phyloP scores from a whole-genome alignment of 2,888 invertebrate genomes.

The Patella ulyssiponensis region DNA sequence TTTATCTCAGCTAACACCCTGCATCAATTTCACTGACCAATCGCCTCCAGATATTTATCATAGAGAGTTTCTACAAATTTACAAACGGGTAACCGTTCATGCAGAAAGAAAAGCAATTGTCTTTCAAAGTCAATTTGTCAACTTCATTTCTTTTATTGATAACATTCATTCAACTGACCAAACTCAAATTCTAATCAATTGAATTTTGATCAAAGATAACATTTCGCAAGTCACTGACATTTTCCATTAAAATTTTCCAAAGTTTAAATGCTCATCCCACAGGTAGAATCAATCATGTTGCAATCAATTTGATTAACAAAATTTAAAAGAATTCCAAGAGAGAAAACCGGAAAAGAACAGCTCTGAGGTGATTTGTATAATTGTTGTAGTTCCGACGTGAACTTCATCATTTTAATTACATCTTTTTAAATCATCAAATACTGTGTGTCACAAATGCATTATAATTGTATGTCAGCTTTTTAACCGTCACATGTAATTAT shows the following conservation, averaged over 20 bases:
- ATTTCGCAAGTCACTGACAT: constrained; percentile 1
- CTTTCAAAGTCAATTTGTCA: constrained; percentile 7
- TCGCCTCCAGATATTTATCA: constrained; percentile 1
- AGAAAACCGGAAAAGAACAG: no score
- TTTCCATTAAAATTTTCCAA: not conserved
- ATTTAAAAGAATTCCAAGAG: no score
- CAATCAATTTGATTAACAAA: not conserved
- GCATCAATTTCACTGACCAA: not conserved
- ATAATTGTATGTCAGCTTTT: no score
- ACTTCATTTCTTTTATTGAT: constrained; percentile 2
- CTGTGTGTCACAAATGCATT: no score
- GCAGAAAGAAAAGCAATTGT: constrained; percentile 8
- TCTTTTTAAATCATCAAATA: no score
- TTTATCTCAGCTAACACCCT: not conserved
- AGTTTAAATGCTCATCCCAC: not conserved
- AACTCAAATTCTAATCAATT: not conserved
- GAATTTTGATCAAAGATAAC: constrained; percentile 4
- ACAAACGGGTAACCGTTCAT: not conserved
- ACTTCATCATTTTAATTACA: no score
- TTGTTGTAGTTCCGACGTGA: no score
- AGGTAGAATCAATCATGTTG: not conserved
- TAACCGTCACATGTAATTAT: no score
- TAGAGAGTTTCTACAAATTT: not conserved
- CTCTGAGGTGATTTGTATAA: no score
- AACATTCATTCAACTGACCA: not conserved